These are phyloP conservation scores for Maconellicoccus hirsutus DNA, from an alignment of 1,140 invertebrate genomes.

Conservation along the genomic window DNA sequence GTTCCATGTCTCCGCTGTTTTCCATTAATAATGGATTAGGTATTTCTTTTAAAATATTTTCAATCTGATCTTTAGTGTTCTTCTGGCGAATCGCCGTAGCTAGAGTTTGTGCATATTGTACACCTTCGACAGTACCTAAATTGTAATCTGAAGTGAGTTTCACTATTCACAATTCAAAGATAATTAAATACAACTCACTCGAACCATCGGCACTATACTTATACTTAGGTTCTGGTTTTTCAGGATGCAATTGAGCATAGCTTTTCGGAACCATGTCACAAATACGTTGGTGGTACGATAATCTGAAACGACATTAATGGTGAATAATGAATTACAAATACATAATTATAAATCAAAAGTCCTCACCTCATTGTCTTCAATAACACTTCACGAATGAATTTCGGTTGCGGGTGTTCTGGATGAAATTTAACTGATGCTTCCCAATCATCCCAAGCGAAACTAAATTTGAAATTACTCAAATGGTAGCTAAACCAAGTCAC, in stretches of 20 bases:
- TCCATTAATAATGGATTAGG: constrained; percentile 61
- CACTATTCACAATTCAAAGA: not conserved
- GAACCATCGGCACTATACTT: constrained; percentile 71
- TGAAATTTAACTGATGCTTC: constrained; percentile 72
- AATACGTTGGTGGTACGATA: constrained; percentile 91
- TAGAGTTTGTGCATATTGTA: constrained; percentile 69
- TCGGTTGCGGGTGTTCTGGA: constrained; percentile 81
- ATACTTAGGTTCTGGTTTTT: constrained; percentile 61
- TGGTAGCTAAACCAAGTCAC: constrained; percentile 98
- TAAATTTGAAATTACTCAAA: constrained; percentile 97
- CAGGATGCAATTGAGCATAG: constrained; percentile 73
- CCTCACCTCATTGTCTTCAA: constrained; percentile 72
- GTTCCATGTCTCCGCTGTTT: constrained; percentile 41
- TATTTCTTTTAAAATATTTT: constrained; percentile 77
- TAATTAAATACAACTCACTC: constrained; percentile 41
- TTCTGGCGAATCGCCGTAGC: constrained; percentile 75
- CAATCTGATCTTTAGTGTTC: constrained; percentile 77
- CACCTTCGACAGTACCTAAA: constrained; percentile 40
- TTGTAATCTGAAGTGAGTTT: too few species aligned
- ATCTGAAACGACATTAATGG: constrained; percentile 42
- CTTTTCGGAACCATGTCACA: constrained; percentile 80
- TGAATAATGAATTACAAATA: not conserved
- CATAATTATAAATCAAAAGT: not conserved
- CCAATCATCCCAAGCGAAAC: constrained; percentile 98
- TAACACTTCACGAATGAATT: constrained; percentile 89